Percentiles rank a stretch among this genome's conserved stretches.
Conservation (phyloP, 2,888 invertebrate genomes). For the Taphrorychus bicolor region DNA sequence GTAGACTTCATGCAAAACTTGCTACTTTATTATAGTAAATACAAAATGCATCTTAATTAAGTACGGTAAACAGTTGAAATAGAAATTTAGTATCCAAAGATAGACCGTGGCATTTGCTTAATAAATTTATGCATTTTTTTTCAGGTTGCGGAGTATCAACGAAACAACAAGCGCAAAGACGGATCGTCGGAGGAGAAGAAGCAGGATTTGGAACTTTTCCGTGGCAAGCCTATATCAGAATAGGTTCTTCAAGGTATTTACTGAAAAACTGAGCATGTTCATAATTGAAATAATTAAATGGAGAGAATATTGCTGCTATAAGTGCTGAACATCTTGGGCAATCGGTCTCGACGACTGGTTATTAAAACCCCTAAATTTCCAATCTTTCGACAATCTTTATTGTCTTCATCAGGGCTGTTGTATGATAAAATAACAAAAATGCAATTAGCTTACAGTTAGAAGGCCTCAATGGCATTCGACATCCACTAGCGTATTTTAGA, state of each 20-base stretch:
- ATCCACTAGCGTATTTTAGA: too few species aligned
- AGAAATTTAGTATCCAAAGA: neutral
- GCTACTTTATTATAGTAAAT: too few species aligned
- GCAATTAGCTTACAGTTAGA: too few species aligned
- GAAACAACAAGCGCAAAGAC: constrained; percentile 85
- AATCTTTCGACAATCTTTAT: too few species aligned
- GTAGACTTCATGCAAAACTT: too few species aligned
- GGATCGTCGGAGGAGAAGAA: constrained; percentile 93
- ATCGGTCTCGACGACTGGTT: too few species aligned
- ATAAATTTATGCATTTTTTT: neutral
- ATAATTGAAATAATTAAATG: neutral
- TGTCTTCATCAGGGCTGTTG: too few species aligned
- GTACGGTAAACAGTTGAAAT: too few species aligned
- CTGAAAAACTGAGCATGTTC: neutral
- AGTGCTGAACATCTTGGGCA: neutral
- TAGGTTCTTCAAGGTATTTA: constrained; percentile 82
- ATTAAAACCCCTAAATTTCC: too few species aligned
- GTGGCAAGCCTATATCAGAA: constrained; percentile 95
- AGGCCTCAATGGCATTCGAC: too few species aligned
- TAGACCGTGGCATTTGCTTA: neutral
- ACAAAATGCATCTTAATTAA: too few species aligned
- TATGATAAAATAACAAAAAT: too few species aligned
- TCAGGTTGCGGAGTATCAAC: constrained; percentile 83
- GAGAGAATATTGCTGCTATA: neutral
- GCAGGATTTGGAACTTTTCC: constrained; percentile 94